Evolutionary conservation across 2,113 vertebrate species (phyloP), one percentile per base, ranked within the genome.

Genomic region (Tautogolabrus adspersus): DNA sequence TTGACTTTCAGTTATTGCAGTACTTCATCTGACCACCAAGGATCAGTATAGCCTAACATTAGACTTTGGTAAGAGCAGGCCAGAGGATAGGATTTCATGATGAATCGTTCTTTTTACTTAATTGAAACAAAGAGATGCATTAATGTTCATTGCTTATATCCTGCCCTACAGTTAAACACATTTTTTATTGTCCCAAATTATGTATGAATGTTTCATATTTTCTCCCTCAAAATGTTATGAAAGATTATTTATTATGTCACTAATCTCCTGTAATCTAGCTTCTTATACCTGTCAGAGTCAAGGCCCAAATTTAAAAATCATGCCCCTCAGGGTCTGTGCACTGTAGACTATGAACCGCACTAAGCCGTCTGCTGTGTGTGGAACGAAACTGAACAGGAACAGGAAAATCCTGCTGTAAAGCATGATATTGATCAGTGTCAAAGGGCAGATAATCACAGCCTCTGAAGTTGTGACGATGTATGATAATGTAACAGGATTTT

Each of bases 251-350:
- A 63, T 83, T 56, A 65, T 60, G 71, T 79, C 51, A 77, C 61
- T 81, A 73, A 90, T 79, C 79, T 84, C 68, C 52, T 81, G 64
- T 77, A 82, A 77, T 82, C 69, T 86, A 13, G 72, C 2, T 8
- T 71, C 42, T 83, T 61, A 79, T 72, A 52, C 63, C 47, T 60
- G 64, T 67, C 72, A 64, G 62, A 75, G 54, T 77, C 38, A 12
- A 69, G 67, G 42, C 56, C 57, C 59, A 59, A 60, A 71, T 77
- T 62, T 56, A 81, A 81, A 87, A 70, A 68, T 47, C 46, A 18
- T 65, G 76, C 63, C 65, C 59, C 16, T 74, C 0, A 5, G 73
- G 58, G 21, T 81, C 15, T 68, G 34, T 74, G 46, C 65, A n/a
- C 52, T 26, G 26, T 75, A 64, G 47, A 55, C 18, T 11, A 30